Evolutionary conservation across 92 coral and sea anemone genomes (phyloP).

Genomic region (Bergia sp.): DNA sequence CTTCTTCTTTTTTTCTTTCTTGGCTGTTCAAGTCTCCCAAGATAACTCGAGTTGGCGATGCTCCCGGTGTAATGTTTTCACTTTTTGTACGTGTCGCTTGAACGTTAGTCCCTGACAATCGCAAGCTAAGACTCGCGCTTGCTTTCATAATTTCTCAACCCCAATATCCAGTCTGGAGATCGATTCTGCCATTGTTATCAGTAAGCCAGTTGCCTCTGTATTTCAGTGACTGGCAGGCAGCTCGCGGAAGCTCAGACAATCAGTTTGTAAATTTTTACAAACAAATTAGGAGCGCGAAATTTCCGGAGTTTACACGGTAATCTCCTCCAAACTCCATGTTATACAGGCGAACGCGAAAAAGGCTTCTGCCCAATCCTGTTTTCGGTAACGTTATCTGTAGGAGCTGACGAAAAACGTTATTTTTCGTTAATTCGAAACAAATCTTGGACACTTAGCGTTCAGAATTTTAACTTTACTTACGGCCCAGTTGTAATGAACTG

Average conservation of each 20-base stretch:
- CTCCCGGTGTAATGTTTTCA: background rate
- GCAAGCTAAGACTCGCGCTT: slow-evolving; percentile 75
- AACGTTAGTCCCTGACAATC: background rate
- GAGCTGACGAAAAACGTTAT: slow-evolving; percentile 14
- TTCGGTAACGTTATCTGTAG: slow-evolving; percentile 9
- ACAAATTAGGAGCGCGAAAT: slow-evolving; percentile 1
- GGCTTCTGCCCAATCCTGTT: slow-evolving; percentile 6
- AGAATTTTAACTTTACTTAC: slow-evolving; percentile 29
- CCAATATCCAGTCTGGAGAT: background rate
- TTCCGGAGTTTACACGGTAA: background rate
- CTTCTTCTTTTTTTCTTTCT: background rate
- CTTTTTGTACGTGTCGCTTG: slow-evolving; percentile 22
- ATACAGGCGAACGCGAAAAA: background rate
- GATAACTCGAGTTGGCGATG: slow-evolving; percentile 8
- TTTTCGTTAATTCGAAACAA: slow-evolving; percentile 26
- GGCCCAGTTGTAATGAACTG: slow-evolving; percentile 38
- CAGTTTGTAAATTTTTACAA: slow-evolving; percentile 28
- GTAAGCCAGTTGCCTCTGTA: slow-evolving; percentile 1
- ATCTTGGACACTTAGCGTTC: slow-evolving; percentile 11
- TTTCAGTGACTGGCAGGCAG: slow-evolving; percentile 6
- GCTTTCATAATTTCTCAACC: slow-evolving; percentile 68
- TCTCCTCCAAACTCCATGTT: slow-evolving; percentile 9
- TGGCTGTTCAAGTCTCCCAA: slow-evolving; percentile 1
- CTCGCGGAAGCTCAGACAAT: slow-evolving; percentile 24
- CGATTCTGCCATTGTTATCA: slow-evolving; percentile 3